phyloP scores from a whole-genome alignment of 2,797 vertebrate species.

The Rhinoraja longicauda region DNA sequence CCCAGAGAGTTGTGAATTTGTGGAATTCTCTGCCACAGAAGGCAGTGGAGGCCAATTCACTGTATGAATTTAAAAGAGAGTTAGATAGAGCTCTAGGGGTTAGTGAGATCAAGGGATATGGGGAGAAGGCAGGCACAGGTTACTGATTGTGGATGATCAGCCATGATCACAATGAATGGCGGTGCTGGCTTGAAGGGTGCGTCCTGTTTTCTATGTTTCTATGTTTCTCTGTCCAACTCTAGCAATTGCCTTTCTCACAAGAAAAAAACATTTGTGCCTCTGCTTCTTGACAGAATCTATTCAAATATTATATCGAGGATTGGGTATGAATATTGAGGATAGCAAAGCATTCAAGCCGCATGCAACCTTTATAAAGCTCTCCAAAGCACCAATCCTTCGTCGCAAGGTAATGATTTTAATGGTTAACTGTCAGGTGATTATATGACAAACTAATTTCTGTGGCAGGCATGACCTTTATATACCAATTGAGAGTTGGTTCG shows the following conservation, averaged over 20 bases:
- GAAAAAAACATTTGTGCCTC: background rate
- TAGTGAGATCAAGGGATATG: too few species aligned
- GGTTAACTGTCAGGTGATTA: too few species aligned
- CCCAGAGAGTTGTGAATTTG: too few species aligned
- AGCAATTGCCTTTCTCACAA: background rate
- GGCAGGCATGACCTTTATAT: background rate
- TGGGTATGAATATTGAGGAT: constrained; percentile 46
- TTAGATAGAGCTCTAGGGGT: too few species aligned
- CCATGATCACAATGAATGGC: too few species aligned
- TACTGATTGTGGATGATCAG: too few species aligned
- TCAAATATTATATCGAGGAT: constrained; percentile 48
- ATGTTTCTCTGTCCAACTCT: background rate
- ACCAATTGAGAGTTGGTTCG: background rate
- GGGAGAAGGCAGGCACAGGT: too few species aligned
- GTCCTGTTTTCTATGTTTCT: too few species aligned
- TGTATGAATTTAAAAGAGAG: too few species aligned
- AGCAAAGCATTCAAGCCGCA: constrained; percentile 55
- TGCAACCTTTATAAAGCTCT: constrained; percentile 54
- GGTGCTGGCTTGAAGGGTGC: too few species aligned
- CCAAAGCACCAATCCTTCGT: constrained; percentile 49
- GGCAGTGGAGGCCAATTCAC: too few species aligned
- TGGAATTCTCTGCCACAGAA: too few species aligned
- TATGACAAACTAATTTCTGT: background rate
- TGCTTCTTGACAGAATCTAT: constrained; percentile 47
- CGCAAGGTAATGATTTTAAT: constrained; percentile 48